Evolutionary conservation across 2,113 vertebrate species (phyloP).

Genomic region (Dipodomys spectabilis): DNA sequence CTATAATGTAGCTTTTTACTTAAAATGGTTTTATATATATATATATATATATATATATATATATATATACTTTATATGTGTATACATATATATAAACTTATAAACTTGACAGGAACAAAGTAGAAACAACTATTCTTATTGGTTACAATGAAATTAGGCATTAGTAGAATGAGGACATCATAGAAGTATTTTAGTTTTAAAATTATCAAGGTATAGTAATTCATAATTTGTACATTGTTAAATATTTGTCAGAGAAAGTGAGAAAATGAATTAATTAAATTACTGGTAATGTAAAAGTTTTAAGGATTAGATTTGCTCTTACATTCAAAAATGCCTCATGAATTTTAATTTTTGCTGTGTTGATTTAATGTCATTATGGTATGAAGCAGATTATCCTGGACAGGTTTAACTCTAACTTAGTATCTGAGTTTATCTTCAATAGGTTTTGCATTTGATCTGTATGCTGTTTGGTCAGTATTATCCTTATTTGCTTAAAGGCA

Average conservation of each 20-base stretch:
- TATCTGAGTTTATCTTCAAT: neutral
- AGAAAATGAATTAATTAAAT: neutral
- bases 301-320: neutral
- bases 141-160: neutral
- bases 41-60: no score
- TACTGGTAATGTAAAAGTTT: neutral
- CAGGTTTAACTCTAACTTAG: neutral
- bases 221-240: neutral
- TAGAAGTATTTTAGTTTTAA: neutral
- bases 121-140: neutral
- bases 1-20: neutral
- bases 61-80: neutral
- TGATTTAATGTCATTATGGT: neutral
- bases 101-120: neutral
- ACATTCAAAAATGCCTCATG: neutral
- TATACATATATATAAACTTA: no score
- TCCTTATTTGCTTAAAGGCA: neutral
- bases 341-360: neutral
- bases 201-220: neutral
- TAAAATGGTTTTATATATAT: neutral
- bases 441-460: neutral
- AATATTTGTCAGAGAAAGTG: neutral
- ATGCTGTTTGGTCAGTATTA: neutral
- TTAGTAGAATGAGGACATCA: neutral
- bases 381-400: neutral